Conservation (phyloP, 2,888 invertebrate genomes). For the Callyntrura sp. region DNA sequence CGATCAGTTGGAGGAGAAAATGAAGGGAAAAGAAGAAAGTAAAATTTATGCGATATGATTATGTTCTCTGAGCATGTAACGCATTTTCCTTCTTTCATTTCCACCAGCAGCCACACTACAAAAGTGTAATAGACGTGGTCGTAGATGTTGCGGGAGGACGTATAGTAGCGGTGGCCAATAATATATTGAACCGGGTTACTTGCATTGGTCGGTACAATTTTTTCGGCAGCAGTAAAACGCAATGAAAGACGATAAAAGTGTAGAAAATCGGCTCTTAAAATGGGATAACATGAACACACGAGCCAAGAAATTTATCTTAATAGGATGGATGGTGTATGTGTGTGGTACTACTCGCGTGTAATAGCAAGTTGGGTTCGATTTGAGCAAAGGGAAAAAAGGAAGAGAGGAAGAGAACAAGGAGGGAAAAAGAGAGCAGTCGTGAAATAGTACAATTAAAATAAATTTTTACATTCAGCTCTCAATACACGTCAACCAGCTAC, state of each 20-base stretch:
- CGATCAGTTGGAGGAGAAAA: constrained; percentile 41
- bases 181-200: constrained; percentile 41
- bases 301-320: constrained; percentile 65
- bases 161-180: constrained; percentile 26
- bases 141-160: not conserved
- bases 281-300: constrained; percentile 58
- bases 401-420: not conserved
- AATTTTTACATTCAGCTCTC: constrained; percentile 78
- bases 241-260: constrained; percentile 65
- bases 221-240: constrained; percentile 30
- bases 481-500: constrained; percentile 73
- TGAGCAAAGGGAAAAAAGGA: not conserved
- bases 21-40: constrained; percentile 62
- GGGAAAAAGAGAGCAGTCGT: constrained; percentile 7
- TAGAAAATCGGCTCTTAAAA: constrained; percentile 68
- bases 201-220: not conserved
- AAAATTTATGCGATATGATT: constrained; percentile 78
- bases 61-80: constrained; percentile 77
- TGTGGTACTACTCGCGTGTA: not conserved
- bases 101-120: not conserved
- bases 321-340: not conserved
- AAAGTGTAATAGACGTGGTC: not conserved
- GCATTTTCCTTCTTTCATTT: constrained; percentile 54
- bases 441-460: constrained; percentile 74
- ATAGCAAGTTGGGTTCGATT: not conserved